Evolutionary conservation across 37 sponge, comb jelly and placozoan species (phyloP), one percentile per base, ranked within the genome.

Genomic region (Axinella damicornis): DNA sequence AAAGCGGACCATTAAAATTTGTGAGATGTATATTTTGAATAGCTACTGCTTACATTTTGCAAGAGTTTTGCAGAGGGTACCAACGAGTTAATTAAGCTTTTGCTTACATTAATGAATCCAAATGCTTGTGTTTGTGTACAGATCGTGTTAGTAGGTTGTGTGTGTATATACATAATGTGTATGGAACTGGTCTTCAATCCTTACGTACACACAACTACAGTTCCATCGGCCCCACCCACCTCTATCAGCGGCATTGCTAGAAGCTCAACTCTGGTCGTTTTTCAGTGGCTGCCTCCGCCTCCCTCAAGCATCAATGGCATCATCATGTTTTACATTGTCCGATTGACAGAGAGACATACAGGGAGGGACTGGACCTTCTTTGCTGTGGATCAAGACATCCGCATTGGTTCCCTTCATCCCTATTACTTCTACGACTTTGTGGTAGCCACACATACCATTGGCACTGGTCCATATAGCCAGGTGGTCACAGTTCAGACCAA

Each of bases 391-490:
- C 34, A 52, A 14, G 65, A 68, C 54, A 69, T 68, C 24, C 28
- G 20, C 35, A 56, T 68, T 18, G 57, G 68, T 20, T 46, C 38
- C 41, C 70, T 80, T n/a, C 81, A 80, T 24, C 70, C 81, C 6
- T 68, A 69, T 58, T 80, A 80, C 30, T 41, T 17, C 52, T 80
- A 80, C 53, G 54, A 35, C 17, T 80, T 39, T 39, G 37, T 33
- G 17, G 32, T 80, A 30, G 81, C 81, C 5, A 71, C 81, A 11
- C 25, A 27, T 41, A 80, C 81, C 31, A 65, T 68, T 69, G 69
- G 36, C 4, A 41, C 54, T 15, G 81, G 81, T 21, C 81, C 81
- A 52, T 40, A 5, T 71, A 71, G 72, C 37, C n/a, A 31, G 5
- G 41, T 41, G 20, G 5, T 71, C 20, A 46, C 37, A 46, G 72